Percentiles rank a stretch among this genome's conserved stretches.
Evolutionary conservation across 2,888 invertebrate genomes (phyloP).

Genomic region (Prenolepis imparis): DNA sequence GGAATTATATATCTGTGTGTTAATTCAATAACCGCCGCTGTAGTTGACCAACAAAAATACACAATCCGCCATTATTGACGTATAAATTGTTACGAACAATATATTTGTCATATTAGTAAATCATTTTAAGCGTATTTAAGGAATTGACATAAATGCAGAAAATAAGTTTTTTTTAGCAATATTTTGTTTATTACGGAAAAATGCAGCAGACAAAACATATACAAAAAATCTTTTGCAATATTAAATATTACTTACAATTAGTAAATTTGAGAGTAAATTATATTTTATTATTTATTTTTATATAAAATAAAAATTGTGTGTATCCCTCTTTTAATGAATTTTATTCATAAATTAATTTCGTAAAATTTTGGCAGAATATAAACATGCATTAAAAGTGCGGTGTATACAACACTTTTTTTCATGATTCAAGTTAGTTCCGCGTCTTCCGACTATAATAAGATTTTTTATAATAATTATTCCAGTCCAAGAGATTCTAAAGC

Average conservation of each 20-base stretch:
- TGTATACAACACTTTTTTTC: not conserved
- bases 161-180: not conserved
- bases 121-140: not conserved
- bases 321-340: not conserved
- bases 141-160: not conserved
- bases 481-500: not conserved
- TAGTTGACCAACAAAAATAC: constrained; percentile 62
- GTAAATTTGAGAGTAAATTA: not conserved
- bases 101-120: not conserved
- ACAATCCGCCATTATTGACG: constrained; percentile 15
- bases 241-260: not conserved
- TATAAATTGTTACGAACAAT: not conserved
- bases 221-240: not conserved
- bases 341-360: not conserved
- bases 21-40: constrained; percentile 62
- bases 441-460: not conserved
- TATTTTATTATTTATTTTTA: not conserved
- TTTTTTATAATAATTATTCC: not conserved
- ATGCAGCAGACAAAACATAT: not conserved
- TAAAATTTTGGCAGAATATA: not conserved
- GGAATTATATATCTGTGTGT: constrained; percentile 62
- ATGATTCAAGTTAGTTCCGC: not conserved
- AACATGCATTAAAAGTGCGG: not conserved
- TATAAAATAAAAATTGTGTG: not conserved
- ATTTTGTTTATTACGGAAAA: constrained; percentile 5